phyloP scores from a whole-genome alignment of 2,113 vertebrate genomes.

The Sander vitreus region DNA sequence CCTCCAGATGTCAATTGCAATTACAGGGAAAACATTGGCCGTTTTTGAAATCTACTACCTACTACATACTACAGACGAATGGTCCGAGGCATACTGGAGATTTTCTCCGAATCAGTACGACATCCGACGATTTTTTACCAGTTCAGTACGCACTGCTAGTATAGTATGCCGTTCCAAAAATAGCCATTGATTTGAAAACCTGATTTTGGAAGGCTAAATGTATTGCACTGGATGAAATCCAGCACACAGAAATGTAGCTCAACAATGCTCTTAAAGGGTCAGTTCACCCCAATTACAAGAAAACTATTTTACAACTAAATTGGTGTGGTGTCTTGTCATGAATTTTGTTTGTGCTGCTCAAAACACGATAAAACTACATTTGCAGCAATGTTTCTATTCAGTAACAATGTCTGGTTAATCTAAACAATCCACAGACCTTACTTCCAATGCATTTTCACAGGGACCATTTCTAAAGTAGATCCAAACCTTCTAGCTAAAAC shows the following conservation, averaged over 20 bases:
- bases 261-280: background rate
- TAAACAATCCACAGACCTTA: background rate
- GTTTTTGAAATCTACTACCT: too few relatives aligned
- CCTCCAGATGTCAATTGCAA: constrained; percentile 3
- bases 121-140: too few relatives aligned
- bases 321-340: background rate
- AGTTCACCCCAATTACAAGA: background rate
- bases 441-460: background rate
- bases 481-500: background rate
- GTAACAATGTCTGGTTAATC: background rate
- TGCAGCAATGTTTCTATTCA: background rate
- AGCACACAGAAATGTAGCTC: background rate
- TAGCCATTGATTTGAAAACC: too few relatives aligned
- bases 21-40: background rate
- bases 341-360: background rate
- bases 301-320: background rate
- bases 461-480: background rate
- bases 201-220: background rate
- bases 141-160: too few relatives aligned
- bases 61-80: too few relatives aligned
- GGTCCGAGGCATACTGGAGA: too few relatives aligned
- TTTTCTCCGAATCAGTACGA: too few relatives aligned
- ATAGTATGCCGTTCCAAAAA: too few relatives aligned
- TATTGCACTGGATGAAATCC: background rate
- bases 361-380: background rate